Conservation (phyloP, 2,797 vertebrate genomes). For the Tapera naevia region DNA sequence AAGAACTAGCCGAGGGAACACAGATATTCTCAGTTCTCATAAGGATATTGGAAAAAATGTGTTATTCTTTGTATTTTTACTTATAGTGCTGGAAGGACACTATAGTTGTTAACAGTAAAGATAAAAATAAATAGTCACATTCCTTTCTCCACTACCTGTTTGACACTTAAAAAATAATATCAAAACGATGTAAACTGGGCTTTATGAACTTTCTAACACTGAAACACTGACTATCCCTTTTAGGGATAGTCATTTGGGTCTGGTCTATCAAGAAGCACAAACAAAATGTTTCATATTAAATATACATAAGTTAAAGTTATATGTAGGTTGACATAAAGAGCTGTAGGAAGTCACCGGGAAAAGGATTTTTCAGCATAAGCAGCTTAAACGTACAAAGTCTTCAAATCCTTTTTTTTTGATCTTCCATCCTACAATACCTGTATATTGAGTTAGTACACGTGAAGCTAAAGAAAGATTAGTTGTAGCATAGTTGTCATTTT, state of each 20-base stretch:
- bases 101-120: neutral
- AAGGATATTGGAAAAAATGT: neutral
- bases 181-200: neutral
- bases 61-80: neutral
- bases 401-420: neutral
- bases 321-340: neutral
- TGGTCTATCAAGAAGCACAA: neutral
- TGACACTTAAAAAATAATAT: neutral
- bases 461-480: neutral
- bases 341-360: neutral
- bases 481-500: neutral
- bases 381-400: neutral
- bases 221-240: neutral
- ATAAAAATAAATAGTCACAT: neutral
- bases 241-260: neutral
- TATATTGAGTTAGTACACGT: neutral
- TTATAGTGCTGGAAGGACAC: neutral
- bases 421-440: neutral
- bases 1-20: neutral
- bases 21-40: neutral
- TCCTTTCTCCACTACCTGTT: neutral
- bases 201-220: slow-evolving; percentile 1
- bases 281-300: neutral
- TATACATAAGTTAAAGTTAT: neutral
- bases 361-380: neutral